Percentiles rank a stretch among this genome's conserved stretches.
Evolutionary conservation across 1,140 invertebrate genomes (phyloP).

Genomic region (Bradysia coprophila): DNA sequence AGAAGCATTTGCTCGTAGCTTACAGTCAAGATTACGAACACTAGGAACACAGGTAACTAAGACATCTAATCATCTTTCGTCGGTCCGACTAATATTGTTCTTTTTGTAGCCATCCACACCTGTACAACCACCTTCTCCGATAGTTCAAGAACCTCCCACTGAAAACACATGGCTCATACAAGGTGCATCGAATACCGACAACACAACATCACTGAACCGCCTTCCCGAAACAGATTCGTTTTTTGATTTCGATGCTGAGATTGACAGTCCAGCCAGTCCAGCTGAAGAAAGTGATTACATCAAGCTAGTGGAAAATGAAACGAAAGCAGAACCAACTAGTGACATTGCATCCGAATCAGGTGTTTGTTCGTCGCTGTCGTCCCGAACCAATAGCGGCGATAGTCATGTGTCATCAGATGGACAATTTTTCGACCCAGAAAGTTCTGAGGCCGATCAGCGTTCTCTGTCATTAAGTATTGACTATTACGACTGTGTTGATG

Average conservation of each 20-base stretch:
- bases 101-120: neutral
- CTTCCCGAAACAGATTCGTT: conserved; percentile 35
- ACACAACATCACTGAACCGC: conserved; percentile 22
- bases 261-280: conserved; percentile 43
- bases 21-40: conserved; percentile 50
- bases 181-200: conserved; percentile 6
- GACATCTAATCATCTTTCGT: no score
- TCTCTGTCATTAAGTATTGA: conserved; percentile 5
- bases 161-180: conserved; percentile 18
- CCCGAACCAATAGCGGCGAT: conserved; percentile 7
- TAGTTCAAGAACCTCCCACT: neutral
- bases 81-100: no score
- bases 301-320: conserved; percentile 21
- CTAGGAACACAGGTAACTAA: conserved; percentile 30
- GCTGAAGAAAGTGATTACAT: conserved; percentile 33
- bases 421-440: conserved; percentile 30
- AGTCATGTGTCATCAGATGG: conserved; percentile 25
- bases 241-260: conserved; percentile 36
- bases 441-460: conserved; percentile 18
- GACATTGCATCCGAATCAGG: conserved; percentile 28
- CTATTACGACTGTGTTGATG: conserved; percentile 2
- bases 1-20: conserved; percentile 55
- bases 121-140: neutral
- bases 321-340: conserved; percentile 22
- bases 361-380: conserved; percentile 21